Evolutionary conservation across 2,113 vertebrate species (phyloP).

Genomic region (Xenopus laevis): DNA sequence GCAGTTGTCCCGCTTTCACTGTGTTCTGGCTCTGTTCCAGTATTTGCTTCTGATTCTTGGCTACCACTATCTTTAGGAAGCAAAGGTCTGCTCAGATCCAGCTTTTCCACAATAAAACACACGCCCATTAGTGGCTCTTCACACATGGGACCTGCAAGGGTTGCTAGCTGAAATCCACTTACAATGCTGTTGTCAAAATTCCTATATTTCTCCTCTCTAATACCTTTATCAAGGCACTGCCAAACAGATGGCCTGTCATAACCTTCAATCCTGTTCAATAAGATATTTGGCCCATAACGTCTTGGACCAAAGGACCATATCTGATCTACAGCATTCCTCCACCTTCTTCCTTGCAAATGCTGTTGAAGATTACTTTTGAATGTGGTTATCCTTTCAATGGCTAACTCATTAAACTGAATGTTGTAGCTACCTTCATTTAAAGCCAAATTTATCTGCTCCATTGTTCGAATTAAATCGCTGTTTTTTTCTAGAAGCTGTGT

Average conservation of each 20-base stretch:
- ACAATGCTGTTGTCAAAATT: slow-evolving; percentile 88
- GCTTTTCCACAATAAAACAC: slow-evolving; percentile 85
- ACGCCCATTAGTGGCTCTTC: slow-evolving; percentile 98
- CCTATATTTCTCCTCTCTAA: slow-evolving; percentile 56
- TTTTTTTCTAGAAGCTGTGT: slow-evolving; percentile 81
- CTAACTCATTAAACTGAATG: slow-evolving; percentile 67
- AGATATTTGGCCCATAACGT: slow-evolving; percentile 89
- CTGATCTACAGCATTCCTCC: slow-evolving; percentile 80
- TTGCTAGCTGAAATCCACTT: slow-evolving; percentile 91
- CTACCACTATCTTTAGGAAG: slow-evolving; percentile 42
- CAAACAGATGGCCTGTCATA: slow-evolving; percentile 79
- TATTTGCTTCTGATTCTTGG: slow-evolving; percentile 48
- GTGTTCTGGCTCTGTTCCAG: slow-evolving; percentile 9
- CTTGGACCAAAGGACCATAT: slow-evolving; percentile 96
- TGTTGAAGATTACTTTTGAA: slow-evolving; percentile 77
- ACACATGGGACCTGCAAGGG: slow-evolving; percentile 90
- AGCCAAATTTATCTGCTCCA: slow-evolving; percentile 80
- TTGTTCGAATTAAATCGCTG: slow-evolving; percentile 78
- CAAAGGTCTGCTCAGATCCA: slow-evolving; percentile 70
- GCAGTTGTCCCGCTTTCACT: background rate
- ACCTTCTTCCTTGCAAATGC: slow-evolving; percentile 80
- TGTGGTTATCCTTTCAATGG: slow-evolving; percentile 69
- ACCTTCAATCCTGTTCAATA: slow-evolving; percentile 74
- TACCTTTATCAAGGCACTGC: slow-evolving; percentile 68
- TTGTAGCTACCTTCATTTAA: slow-evolving; percentile 73